Evolutionary conservation across 2,113 vertebrate genomes (phyloP).

Genomic region (Cyanoderma ruficeps): DNA sequence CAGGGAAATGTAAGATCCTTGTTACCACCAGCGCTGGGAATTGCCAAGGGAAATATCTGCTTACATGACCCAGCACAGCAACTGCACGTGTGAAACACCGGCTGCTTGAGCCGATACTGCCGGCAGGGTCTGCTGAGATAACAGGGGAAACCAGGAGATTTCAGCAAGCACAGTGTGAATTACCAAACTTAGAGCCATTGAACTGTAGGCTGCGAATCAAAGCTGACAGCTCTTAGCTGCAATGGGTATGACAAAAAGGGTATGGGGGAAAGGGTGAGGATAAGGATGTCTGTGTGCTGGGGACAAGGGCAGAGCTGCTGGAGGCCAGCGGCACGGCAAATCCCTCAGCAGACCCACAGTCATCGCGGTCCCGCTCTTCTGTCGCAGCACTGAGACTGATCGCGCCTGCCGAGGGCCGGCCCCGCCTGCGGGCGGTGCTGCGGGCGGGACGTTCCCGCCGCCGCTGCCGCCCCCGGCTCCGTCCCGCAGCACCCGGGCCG

Average conservation of each 20-base stretch:
- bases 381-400: not conserved
- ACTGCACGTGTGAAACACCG: not conserved
- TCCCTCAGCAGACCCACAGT: rapidly evolving
- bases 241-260: rapidly evolving
- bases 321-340: rapidly evolving
- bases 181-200: not conserved
- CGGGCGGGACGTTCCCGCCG: not conserved
- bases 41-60: not conserved
- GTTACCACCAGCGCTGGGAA: not conserved
- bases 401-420: not conserved
- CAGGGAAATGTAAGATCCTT: not conserved
- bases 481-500: not conserved
- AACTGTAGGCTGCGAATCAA: not conserved
- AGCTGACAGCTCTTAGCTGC: not conserved
- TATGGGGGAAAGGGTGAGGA: not conserved
- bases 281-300: not conserved
- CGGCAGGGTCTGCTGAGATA: not conserved
- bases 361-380: rapidly evolving
- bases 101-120: not conserved
- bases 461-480: not conserved
- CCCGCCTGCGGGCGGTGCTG: not conserved
- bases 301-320: not conserved
- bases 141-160: not conserved
- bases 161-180: not conserved
- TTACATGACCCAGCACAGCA: not conserved